Evolutionary conservation across 1,140 invertebrate species (phyloP), one percentile per base, ranked within the genome.

Genomic region (Amyelois transitella): DNA sequence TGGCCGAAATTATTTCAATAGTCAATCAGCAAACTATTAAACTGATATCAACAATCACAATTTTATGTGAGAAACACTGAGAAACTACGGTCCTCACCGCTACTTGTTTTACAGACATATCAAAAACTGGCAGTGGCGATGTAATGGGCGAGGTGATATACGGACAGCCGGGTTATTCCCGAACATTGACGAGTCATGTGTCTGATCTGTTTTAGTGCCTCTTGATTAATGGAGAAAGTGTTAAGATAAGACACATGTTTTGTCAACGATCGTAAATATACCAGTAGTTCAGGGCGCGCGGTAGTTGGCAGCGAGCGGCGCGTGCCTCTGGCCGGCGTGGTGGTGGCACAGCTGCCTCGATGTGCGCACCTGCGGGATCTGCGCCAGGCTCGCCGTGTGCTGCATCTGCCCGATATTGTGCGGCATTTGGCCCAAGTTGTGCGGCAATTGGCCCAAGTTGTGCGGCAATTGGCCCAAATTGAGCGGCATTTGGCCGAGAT

Each of bases 231-330:
- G n/a, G n/a, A n/a, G n/a, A n/a, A n/a, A n/a, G n/a, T n/a, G n/a
- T n/a, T n/a, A n/a, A n/a, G n/a, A n/a, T n/a, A n/a, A n/a, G n/a
- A n/a, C n/a, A n/a, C n/a, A n/a, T n/a, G n/a, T n/a, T n/a, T n/a
- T n/a, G n/a, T n/a, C n/a, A n/a, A n/a, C n/a, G n/a, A n/a, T n/a
- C n/a, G n/a, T n/a, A n/a, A n/a, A n/a, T n/a, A n/a, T n/a, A n/a
- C n/a, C n/a, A n/a, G n/a, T n/a, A n/a, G 45, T 49, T 57, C 64
- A 68, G 19, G 59, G 60, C 58, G 69, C 68, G 60, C 71, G 72
- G 68, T 71, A 67, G 8, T 53, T 43, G 12, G 55, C 47, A 20
- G 68, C 64, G 55, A 59, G 50, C 60, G 57, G 12, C 12, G 48
- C 58, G 51, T 61, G 58, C 44, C 55, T 49, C 21, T 48, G 32